Percentiles rank a stretch among this genome's conserved stretches.
phyloP scores from a whole-genome alignment of 2,888 invertebrate species.

The Sinotaia quadrata region DNA sequence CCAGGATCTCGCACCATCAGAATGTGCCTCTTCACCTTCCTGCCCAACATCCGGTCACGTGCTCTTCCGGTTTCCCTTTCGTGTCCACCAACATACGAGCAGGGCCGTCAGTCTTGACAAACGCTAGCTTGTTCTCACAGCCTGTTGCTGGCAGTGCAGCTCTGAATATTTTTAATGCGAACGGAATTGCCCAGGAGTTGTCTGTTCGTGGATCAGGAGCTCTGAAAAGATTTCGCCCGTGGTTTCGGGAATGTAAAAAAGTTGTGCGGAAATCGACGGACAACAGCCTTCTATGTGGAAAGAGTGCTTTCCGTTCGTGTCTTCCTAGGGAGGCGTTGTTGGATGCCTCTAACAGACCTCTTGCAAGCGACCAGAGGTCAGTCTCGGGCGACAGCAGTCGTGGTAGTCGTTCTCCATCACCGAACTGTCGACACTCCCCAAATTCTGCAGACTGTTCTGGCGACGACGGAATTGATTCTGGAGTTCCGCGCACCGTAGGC shows the following conservation, averaged over 20 bases:
- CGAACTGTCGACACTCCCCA: constrained; percentile 6
- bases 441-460: constrained; percentile 16
- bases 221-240: no score
- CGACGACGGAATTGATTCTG: constrained; percentile 20
- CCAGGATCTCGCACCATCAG: not conserved
- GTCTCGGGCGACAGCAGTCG: no score
- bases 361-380: not conserved
- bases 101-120: not conserved
- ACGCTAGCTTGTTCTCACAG: not conserved
- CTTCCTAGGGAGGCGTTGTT: no score
- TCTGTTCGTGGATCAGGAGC: no score
- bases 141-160: not conserved
- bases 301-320: no score
- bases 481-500: not conserved
- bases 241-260: no score
- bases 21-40: not conserved
- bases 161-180: no score
- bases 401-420: constrained; percentile 7
- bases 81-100: not conserved
- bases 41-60: not conserved
- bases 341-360: no score
- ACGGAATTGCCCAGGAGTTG: no score
- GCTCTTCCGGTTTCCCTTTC: not conserved
- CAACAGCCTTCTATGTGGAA: no score
- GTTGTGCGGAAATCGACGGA: no score